Conservation (phyloP, 2,113 vertebrate species). For the Crotalus horridus region DNA sequence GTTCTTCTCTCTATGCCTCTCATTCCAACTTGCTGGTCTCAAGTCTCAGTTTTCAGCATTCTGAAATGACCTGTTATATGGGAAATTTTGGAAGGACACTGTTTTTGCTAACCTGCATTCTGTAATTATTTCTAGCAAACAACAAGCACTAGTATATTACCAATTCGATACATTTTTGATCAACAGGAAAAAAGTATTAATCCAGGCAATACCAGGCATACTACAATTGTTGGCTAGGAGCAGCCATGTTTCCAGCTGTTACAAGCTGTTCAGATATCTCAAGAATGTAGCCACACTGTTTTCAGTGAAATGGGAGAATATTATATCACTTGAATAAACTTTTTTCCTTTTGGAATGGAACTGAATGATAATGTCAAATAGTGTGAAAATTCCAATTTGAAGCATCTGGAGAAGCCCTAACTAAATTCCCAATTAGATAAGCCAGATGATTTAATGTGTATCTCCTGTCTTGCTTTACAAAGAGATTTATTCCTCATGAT, state of each 20-base stretch:
- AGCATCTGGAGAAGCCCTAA: constrained; percentile 10
- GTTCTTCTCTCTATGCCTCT: background rate
- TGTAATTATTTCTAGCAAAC: no score
- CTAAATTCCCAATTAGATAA: constrained; percentile 3
- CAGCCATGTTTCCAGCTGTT: constrained; percentile 6
- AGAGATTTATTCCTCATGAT: background rate
- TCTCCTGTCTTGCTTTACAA: background rate
- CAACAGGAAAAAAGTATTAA: background rate
- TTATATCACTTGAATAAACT: constrained; percentile 4
- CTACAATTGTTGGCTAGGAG: background rate
- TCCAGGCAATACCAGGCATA: background rate
- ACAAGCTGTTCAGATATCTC: background rate
- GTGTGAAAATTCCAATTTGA: constrained; percentile 6
- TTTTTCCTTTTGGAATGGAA: background rate
- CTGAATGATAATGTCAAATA: background rate
- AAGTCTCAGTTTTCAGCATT: background rate
- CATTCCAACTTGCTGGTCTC: background rate
- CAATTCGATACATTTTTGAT: background rate
- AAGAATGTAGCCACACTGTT: constrained; percentile 1
- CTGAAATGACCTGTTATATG: background rate
- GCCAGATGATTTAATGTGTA: constrained; percentile 4
- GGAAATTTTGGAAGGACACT: background rate
- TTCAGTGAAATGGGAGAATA: background rate
- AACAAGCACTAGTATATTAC: background rate
- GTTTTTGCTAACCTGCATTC: background rate